Evolutionary conservation across 2,113 vertebrate genomes (phyloP).

Genomic region (Takifugu flavidus): DNA sequence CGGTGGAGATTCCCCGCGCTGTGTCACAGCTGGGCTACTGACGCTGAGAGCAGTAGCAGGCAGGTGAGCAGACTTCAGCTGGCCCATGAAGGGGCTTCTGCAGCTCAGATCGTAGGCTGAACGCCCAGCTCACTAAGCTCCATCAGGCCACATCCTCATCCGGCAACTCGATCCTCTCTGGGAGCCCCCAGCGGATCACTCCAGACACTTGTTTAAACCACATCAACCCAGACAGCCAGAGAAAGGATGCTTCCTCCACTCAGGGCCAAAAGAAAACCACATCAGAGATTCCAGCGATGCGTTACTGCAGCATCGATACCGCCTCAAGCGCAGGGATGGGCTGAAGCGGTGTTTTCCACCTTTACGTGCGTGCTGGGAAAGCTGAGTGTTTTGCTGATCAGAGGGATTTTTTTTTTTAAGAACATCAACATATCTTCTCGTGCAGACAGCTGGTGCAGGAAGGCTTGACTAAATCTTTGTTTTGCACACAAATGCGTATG

Average conservation of each 20-base stretch:
- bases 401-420: slow-evolving; percentile 10
- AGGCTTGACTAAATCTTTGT: slow-evolving; percentile 49
- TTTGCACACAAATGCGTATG: slow-evolving; percentile 52
- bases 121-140: slow-evolving; percentile 39
- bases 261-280: slow-evolving; percentile 47
- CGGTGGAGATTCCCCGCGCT: too few species aligned
- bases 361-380: slow-evolving; percentile 24
- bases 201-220: slow-evolving; percentile 71
- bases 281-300: slow-evolving; percentile 43
- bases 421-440: slow-evolving; percentile 36
- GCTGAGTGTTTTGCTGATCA: slow-evolving; percentile 31
- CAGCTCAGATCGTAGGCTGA: slow-evolving; percentile 13
- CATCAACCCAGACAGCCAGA: slow-evolving; percentile 56
- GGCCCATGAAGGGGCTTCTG: slow-evolving; percentile 13
- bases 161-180: slow-evolving; percentile 62
- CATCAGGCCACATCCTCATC: slow-evolving; percentile 72
- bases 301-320: slow-evolving; percentile 16
- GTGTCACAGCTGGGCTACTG: neutral
- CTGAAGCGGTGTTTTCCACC: slow-evolving; percentile 39
- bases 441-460: slow-evolving; percentile 57
- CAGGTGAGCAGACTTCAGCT: slow-evolving; percentile 1
- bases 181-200: slow-evolving; percentile 55
- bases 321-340: slow-evolving; percentile 29
- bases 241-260: slow-evolving; percentile 63
- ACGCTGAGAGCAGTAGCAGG: slow-evolving; percentile 50